Conservation (phyloP, 2,888 invertebrate species). For the Lasioglossum morio region DNA sequence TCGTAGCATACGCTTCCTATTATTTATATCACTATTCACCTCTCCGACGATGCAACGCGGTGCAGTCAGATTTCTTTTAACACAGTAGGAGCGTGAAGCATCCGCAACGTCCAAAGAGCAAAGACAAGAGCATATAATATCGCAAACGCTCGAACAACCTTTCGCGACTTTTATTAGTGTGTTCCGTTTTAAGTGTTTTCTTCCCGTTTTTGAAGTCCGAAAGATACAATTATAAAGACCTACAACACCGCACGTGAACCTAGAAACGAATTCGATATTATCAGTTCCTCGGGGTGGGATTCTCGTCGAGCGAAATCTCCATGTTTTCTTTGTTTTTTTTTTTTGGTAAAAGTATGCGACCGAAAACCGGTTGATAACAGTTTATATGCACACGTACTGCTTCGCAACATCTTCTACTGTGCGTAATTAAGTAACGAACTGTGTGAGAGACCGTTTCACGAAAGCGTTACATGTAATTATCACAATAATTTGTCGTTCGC, state of each 20-base stretch:
- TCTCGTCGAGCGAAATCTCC: conserved; percentile 26
- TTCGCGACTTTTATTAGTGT: conserved; percentile 15
- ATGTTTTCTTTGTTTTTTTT: neutral
- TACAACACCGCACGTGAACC: conserved; percentile 41
- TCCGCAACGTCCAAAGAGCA: conserved; percentile 50
- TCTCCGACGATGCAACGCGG: conserved; percentile 50
- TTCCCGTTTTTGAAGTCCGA: conserved; percentile 39
- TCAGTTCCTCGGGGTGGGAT: conserved; percentile 13
- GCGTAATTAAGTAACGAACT: conserved; percentile 68
- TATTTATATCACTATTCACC: conserved; percentile 70
- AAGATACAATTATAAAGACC: conserved; percentile 51
- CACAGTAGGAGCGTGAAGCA: conserved; percentile 63
- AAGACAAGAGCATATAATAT: conserved; percentile 49
- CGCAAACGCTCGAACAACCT: conserved; percentile 38
- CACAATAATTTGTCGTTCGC: conserved; percentile 64
- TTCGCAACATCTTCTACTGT: conserved; percentile 60
- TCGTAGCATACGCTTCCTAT: conserved; percentile 72
- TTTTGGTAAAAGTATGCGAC: neutral
- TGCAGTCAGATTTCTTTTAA: conserved; percentile 63
- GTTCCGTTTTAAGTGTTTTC: neutral
- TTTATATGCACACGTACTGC: conserved; percentile 58
- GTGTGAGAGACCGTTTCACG: conserved; percentile 56
- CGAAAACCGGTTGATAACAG: neutral
- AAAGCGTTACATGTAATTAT: conserved; percentile 63
- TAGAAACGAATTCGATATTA: conserved; percentile 54